These are phyloP conservation scores for Melanocharis versteri DNA, from an alignment of 2,113 vertebrate species.

Conservation along the genomic window DNA sequence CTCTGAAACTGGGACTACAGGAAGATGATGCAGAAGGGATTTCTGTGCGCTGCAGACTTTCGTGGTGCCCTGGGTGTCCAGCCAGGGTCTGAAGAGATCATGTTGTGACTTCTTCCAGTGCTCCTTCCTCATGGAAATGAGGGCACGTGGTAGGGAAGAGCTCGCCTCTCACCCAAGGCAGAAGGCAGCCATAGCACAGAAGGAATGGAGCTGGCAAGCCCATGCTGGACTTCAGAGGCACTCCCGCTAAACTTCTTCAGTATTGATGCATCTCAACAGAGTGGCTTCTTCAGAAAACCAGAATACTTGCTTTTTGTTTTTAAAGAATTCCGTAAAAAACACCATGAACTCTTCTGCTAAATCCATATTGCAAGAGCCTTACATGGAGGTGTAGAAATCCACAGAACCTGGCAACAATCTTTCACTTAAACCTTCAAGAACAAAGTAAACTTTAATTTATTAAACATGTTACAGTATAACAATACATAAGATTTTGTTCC, in stretches of 20 bases:
- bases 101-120: neutral
- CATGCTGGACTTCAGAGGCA: neutral
- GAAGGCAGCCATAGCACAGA: neutral
- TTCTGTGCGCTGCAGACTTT: rapidly evolving
- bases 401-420: neutral
- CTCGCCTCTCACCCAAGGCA: neutral
- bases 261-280: neutral
- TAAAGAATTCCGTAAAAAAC: neutral
- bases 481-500: neutral
- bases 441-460: neutral
- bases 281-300: neutral
- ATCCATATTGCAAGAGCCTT: neutral
- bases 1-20: neutral
- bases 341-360: neutral
- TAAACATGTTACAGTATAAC: neutral
- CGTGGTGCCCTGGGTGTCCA: neutral
- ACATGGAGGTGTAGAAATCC: neutral
- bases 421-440: neutral
- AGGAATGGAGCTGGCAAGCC: neutral
- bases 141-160: neutral
- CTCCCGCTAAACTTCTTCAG: neutral
- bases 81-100: neutral
- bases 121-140: neutral
- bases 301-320: neutral
- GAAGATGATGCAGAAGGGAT: neutral